Evolutionary conservation across 2,888 invertebrate genomes (phyloP).

Genomic region (Blastobasis lacticolella): DNA sequence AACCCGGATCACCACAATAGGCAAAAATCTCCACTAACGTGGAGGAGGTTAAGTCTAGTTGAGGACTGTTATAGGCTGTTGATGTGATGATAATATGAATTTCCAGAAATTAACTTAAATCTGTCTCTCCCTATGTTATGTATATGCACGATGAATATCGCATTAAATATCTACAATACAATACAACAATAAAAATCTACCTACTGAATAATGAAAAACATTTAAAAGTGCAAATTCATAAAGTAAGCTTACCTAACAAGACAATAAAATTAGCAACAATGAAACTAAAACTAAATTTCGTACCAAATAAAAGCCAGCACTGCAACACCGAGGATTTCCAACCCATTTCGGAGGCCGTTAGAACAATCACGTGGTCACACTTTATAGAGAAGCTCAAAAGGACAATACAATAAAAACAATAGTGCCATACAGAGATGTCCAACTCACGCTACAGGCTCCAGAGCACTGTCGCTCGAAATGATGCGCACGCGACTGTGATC

Average conservation of each 20-base stretch:
- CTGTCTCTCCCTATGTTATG: no score
- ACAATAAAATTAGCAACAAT: no score
- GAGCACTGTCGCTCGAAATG: conserved; percentile 7
- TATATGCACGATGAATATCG: no score
- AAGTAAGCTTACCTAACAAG: no score
- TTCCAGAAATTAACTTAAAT: no score
- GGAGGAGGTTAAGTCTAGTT: no score
- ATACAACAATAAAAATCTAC: not conserved
- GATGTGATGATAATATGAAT: no score
- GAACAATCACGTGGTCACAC: conserved; percentile 17
- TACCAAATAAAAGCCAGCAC: conserved; percentile 23
- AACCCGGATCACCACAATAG: no score
- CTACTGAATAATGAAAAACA: not conserved
- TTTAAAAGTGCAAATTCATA: no score
- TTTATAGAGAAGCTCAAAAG: conserved; percentile 17
- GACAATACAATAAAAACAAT: conserved; percentile 5
- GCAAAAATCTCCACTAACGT: no score
- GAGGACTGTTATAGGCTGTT: no score
- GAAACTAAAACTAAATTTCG: conserved; percentile 7
- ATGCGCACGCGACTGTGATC: conserved; percentile 4
- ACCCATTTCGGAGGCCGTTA: conserved; percentile 16
- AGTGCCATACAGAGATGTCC: not conserved
- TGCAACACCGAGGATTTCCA: conserved; percentile 11
- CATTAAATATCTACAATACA: no score
- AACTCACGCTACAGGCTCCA: not conserved